phyloP scores from a whole-genome alignment of 2,888 invertebrate genomes.

The Ophion costatus region DNA sequence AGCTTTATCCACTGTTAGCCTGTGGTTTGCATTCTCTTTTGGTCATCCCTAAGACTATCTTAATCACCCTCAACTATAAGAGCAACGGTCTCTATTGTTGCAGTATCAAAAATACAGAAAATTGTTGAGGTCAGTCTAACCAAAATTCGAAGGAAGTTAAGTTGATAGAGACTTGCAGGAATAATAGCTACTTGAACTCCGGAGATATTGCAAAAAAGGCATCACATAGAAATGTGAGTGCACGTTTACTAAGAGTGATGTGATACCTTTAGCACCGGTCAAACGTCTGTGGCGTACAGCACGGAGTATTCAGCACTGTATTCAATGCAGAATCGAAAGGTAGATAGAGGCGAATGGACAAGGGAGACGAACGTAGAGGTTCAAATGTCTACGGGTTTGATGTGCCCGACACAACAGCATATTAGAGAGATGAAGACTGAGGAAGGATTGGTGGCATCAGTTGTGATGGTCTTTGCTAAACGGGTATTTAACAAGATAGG shows the following conservation, averaged over 20 bases:
- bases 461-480: constrained; percentile 53
- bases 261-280: constrained; percentile 24
- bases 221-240: background rate
- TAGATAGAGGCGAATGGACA: background rate
- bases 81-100: no score
- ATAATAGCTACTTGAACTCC: no score
- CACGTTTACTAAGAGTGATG: constrained; percentile 27
- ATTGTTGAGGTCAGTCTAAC: no score
- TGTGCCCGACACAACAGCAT: constrained; percentile 33
- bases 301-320: background rate
- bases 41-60: no score
- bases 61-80: no score
- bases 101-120: no score
- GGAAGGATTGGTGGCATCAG: constrained; percentile 52
- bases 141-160: no score
- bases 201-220: no score
- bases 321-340: background rate
- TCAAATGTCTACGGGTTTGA: constrained; percentile 48
- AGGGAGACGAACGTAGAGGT: constrained; percentile 11
- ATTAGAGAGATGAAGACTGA: constrained; percentile 33
- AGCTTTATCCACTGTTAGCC: no score
- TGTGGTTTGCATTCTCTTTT: no score
- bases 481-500: constrained; percentile 56
- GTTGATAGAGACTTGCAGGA: no score
- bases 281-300: constrained; percentile 15